Evolutionary conservation across 1,140 invertebrate species (phyloP).

Genomic region (Macrosteles quadrilineatus): DNA sequence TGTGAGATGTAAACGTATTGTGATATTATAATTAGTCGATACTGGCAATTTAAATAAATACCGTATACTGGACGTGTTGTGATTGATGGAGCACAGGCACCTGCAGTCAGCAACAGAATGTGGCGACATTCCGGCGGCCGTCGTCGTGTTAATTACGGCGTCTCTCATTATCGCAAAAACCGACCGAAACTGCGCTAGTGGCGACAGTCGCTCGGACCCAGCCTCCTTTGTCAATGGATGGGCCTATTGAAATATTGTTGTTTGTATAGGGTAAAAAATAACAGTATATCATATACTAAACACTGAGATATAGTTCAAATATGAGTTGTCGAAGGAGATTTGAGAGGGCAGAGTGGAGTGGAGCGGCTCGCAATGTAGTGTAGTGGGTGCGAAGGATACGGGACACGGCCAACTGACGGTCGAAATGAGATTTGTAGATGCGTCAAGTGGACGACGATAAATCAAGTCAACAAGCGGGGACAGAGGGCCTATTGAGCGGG

Average conservation of each 20-base stretch:
- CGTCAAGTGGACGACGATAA: slow-evolving; percentile 6
- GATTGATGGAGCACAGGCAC: not conserved
- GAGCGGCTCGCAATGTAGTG: not conserved
- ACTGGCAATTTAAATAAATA: no score
- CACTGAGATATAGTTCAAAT: no score
- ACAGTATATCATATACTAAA: no score
- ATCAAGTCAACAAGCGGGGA: slow-evolving; percentile 6
- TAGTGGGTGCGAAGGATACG: slow-evolving; percentile 17
- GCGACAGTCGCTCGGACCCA: not conserved
- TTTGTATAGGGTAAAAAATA: no score
- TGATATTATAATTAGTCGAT: no score
- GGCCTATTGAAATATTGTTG: no score
- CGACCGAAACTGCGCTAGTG: not conserved
- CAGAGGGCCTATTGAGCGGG: not conserved
- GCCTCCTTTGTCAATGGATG: no score
- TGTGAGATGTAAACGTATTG: no score
- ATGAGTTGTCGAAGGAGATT: no score
- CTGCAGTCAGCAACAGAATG: not conserved
- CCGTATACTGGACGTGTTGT: no score
- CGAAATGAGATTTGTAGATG: slow-evolving; percentile 28
- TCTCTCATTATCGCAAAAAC: not conserved
- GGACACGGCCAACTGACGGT: slow-evolving; percentile 22
- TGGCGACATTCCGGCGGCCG: not conserved
- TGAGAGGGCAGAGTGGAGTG: no score
- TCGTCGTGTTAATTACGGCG: not conserved